phyloP scores from a whole-genome alignment of 2,888 invertebrate species.

The Idaea dimidiata region DNA sequence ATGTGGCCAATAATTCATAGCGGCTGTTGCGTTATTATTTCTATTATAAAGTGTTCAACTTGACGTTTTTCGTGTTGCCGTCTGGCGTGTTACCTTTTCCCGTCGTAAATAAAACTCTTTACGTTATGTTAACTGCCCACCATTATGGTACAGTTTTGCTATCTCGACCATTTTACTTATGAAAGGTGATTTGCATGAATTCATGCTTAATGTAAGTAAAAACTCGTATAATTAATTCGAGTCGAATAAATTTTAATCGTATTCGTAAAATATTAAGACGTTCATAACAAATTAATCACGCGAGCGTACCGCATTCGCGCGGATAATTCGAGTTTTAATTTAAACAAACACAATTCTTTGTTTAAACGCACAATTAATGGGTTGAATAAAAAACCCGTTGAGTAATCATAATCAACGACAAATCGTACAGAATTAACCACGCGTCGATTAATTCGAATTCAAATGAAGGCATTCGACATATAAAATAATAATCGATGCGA shows the following conservation, averaged over 20 bases:
- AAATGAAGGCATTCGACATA: constrained; percentile 69
- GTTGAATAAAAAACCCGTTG: constrained; percentile 47
- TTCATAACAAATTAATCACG: constrained; percentile 50
- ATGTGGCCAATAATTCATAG: constrained; percentile 77
- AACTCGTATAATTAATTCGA: constrained; percentile 45
- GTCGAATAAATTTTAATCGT: constrained; percentile 44
- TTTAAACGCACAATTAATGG: constrained; percentile 35
- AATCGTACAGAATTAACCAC: constrained; percentile 61
- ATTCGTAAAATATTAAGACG: constrained; percentile 40
- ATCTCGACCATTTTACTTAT: constrained; percentile 49
- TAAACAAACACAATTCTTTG: constrained; percentile 28
- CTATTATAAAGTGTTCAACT: constrained; percentile 75
- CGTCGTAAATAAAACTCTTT: constrained; percentile 42
- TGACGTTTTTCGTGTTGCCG: constrained; percentile 66
- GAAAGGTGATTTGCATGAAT: constrained; percentile 51
- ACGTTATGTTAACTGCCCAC: constrained; percentile 57
- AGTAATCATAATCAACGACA: constrained; percentile 52
- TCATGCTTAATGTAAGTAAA: constrained; percentile 39
- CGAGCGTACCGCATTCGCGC: constrained; percentile 42
- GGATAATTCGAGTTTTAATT: constrained; percentile 23
- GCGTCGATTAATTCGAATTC: constrained; percentile 64
- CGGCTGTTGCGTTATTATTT: constrained; percentile 75
- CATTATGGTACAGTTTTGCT: constrained; percentile 51
- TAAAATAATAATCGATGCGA: constrained; percentile 73
- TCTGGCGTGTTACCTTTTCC: constrained; percentile 59